Percentiles rank a stretch among this genome's conserved stretches.
phyloP scores from a whole-genome alignment of 2,113 vertebrate species.

The Tinamus guttatus region DNA sequence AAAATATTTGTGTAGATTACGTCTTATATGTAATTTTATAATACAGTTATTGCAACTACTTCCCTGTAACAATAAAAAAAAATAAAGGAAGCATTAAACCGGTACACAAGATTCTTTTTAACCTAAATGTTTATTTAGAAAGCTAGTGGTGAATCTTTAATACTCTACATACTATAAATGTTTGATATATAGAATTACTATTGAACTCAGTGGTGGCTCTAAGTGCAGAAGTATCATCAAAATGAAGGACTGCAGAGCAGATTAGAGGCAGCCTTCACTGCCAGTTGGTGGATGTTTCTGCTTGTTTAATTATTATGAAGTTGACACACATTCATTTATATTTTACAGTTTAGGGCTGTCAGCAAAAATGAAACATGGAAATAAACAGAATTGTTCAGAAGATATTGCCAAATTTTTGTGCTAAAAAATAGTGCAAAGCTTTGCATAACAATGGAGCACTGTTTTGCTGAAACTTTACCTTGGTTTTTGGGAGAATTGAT shows the following conservation, averaged over 20 bases:
- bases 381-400: background rate
- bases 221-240: conserved; percentile 15
- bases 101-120: background rate
- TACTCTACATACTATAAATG: background rate
- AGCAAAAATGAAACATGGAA: background rate
- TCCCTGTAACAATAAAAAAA: background rate
- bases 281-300: background rate
- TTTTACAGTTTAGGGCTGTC: background rate
- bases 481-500: conserved; percentile 76
- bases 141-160: background rate
- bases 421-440: background rate
- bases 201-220: background rate
- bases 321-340: background rate
- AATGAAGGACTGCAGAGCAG: conserved; percentile 18
- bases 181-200: background rate
- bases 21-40: background rate
- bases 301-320: background rate
- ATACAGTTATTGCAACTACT: background rate
- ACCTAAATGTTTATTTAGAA: background rate
- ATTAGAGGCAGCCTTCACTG: background rate
- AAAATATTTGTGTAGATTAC: background rate
- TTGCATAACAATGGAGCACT: background rate
- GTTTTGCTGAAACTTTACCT: conserved; percentile 77
- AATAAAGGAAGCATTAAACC: conserved; percentile 7
- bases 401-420: background rate